Conservation (phyloP, 2,888 invertebrate species). For the Drosophila antonietae region DNA sequence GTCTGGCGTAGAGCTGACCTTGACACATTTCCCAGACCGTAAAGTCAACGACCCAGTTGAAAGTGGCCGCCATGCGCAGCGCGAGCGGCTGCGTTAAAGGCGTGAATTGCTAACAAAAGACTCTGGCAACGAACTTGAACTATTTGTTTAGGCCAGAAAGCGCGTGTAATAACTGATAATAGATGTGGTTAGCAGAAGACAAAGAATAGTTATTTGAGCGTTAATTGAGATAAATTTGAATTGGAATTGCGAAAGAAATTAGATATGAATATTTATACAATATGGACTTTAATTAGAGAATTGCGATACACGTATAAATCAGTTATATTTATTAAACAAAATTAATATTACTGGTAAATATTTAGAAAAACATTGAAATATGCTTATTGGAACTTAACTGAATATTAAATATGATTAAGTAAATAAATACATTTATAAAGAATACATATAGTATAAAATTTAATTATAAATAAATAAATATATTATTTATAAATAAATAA, state of each 20-base stretch:
- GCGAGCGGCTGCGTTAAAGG: neutral
- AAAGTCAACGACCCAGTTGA: slow-evolving; percentile 54
- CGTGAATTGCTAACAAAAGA: slow-evolving; percentile 49
- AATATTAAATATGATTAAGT: no score
- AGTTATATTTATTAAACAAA: no score
- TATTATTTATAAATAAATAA: no score
- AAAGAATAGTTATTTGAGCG: neutral
- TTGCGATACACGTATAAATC: no score
- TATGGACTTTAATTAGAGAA: neutral
- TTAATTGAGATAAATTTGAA: neutral
- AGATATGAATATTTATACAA: neutral
- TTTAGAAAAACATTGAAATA: neutral
- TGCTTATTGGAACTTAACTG: no score
- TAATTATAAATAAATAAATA: no score
- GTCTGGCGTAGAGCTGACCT: slow-evolving; percentile 35
- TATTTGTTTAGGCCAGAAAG: slow-evolving; percentile 2
- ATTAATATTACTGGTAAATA: neutral
- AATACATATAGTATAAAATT: no score
- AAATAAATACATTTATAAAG: no score
- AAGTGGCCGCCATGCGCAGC: slow-evolving; percentile 19
- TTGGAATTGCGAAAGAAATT: neutral
- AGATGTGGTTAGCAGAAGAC: neutral
- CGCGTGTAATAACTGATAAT: slow-evolving; percentile 1
- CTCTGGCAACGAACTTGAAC: slow-evolving; percentile 59
- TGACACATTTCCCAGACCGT: slow-evolving; percentile 53